A percentile compares a stretch with the other conserved stretches of the same genome.
Conservation (phyloP, 2,797 vertebrate species). For the Luscinia luscinia region DNA sequence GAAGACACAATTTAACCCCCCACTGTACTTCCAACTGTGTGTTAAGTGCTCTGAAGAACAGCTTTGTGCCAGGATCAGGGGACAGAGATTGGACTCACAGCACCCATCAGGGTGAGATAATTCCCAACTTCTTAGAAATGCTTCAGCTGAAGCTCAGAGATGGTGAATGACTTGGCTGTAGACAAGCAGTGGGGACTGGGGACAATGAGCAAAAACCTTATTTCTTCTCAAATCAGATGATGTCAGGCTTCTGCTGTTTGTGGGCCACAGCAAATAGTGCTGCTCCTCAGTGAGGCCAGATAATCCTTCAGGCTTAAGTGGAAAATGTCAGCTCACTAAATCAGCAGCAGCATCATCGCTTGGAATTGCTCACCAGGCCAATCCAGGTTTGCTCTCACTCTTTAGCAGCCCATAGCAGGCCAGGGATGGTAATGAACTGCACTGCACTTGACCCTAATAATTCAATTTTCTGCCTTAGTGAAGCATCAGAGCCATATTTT, state of each 20-base stretch:
- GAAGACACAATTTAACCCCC: neutral
- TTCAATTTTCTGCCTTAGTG: conserved; percentile 18
- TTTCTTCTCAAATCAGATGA: neutral
- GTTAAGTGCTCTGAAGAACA: neutral
- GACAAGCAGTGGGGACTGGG: neutral
- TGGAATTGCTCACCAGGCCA: neutral
- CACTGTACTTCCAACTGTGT: neutral
- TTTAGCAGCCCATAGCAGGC: neutral
- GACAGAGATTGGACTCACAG: neutral
- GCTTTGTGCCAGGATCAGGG: neutral
- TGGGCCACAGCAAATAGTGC: neutral
- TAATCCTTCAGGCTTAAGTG: neutral
- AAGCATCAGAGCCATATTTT: neutral
- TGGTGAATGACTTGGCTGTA: neutral
- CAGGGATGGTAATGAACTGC: neutral
- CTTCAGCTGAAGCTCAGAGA: neutral
- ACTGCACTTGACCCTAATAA: neutral
- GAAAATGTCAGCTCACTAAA: conserved; percentile 31
- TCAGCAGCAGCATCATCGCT: neutral
- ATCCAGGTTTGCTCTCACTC: neutral
- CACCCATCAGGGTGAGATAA: neutral
- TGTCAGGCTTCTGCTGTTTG: neutral
- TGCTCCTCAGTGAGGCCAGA: neutral
- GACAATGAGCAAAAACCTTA: neutral
- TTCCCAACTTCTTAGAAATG: neutral